phyloP scores from a whole-genome alignment of 2,113 vertebrate species.

The Callorhinus ursinus region DNA sequence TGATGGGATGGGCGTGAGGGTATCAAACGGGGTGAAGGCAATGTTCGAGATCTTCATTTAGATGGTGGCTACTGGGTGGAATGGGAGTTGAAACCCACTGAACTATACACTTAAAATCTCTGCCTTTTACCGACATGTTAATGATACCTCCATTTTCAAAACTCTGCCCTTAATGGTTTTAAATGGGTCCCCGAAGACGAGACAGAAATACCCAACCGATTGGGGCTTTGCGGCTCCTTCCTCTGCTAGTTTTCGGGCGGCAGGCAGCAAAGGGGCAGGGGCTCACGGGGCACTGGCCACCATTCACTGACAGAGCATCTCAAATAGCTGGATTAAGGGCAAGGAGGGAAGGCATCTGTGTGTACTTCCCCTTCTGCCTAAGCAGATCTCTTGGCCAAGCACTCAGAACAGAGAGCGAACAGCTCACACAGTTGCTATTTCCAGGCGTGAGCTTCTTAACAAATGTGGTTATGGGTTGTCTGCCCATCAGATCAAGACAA shows the following conservation, averaged over 20 bases:
- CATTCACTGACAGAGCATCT: not conserved
- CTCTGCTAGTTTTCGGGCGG: not conserved
- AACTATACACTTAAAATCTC: not conserved
- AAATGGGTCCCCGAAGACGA: not conserved
- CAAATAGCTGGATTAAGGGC: rapidly evolving
- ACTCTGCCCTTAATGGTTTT: not conserved
- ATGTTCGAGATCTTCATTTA: not conserved
- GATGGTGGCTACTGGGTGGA: not conserved
- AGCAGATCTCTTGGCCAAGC: not conserved
- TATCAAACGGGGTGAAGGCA: not conserved
- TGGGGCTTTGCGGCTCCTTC: not conserved
- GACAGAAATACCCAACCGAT: not conserved
- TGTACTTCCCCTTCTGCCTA: not conserved
- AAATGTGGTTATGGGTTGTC: not conserved
- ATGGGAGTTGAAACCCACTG: not conserved
- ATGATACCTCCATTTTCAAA: not conserved
- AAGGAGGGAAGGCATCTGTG: not conserved
- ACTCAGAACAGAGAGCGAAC: not conserved
- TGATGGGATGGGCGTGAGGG: rapidly evolving
- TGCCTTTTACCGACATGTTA: not conserved
- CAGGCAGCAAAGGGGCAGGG: not conserved
- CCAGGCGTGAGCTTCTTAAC: not conserved
- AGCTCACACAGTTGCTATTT: not conserved
- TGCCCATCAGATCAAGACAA: not conserved
- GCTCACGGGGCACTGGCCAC: rapidly evolving